Percentiles rank a stretch among this genome's conserved stretches.
Evolutionary conservation across 1,140 invertebrate species (phyloP).

Genomic region (Caenorhabditis latens): DNA sequence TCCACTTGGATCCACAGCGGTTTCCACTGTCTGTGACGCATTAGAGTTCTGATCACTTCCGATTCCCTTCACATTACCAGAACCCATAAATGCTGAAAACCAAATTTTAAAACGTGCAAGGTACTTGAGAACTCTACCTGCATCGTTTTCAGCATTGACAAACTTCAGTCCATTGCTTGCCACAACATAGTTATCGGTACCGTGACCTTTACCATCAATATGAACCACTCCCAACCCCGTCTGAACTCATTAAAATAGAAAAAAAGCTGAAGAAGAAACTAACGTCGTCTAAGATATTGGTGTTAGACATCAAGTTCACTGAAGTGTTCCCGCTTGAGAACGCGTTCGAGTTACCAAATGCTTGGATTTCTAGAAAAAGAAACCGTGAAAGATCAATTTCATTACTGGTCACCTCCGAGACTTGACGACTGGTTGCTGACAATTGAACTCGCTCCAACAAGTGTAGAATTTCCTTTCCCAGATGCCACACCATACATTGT

Average conservation of each 20-base stretch:
- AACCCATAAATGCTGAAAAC: conserved; percentile 21
- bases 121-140: not conserved
- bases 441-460: conserved; percentile 30
- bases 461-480: conserved; percentile 24
- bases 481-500: conserved; percentile 23
- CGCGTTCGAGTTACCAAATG: conserved; percentile 21
- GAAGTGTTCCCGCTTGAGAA: conserved; percentile 16
- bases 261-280: not conserved
- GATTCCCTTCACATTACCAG: conserved; percentile 4
- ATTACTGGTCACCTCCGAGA: not conserved
- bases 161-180: conserved; percentile 33
- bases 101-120: too few relatives aligned
- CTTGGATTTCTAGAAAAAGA: conserved; percentile 25
- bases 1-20: conserved; percentile 38
- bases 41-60: conserved; percentile 15
- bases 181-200: conserved; percentile 31
- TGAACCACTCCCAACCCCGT: conserved; percentile 4
- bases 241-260: not conserved
- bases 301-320: conserved; percentile 34
- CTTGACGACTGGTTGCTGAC: conserved; percentile 17
- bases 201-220: not conserved
- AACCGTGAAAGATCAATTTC: not conserved
- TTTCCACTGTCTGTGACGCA: conserved; percentile 5
- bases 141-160: conserved; percentile 36
- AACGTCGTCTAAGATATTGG: conserved; percentile 3